Evolutionary conservation across 2,113 vertebrate genomes (phyloP).

Genomic region (Eolophus roseicapilla): DNA sequence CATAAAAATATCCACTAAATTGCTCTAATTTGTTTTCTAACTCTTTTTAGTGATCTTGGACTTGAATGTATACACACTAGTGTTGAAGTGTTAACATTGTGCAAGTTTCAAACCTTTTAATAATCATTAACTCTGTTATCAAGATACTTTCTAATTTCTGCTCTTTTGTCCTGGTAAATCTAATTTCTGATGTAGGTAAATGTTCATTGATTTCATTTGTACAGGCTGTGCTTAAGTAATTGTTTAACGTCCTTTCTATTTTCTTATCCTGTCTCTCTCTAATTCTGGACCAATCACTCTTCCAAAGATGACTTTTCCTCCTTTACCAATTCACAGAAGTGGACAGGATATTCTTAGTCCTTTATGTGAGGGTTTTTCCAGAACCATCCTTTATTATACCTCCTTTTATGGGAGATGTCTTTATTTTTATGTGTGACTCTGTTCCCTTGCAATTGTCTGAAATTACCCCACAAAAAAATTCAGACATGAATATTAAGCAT

Average conservation of each 20-base stretch:
- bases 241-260: constrained; percentile 41
- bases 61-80: not conserved
- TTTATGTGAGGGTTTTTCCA: not conserved
- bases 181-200: constrained; percentile 68
- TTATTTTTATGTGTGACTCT: not conserved
- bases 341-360: not conserved
- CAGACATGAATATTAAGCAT: not conserved
- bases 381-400: not conserved
- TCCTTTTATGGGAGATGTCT: not conserved
- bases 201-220: constrained; percentile 71
- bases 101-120: constrained; percentile 20
- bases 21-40: constrained; percentile 17
- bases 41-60: not conserved
- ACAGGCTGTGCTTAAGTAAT: constrained; percentile 46
- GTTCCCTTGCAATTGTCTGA: not conserved
- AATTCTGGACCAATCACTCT: constrained; percentile 35
- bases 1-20: constrained; percentile 1
- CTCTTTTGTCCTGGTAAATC: constrained; percentile 53
- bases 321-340: not conserved
- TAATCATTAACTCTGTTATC: constrained; percentile 46
- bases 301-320: constrained; percentile 31
- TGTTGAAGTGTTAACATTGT: not conserved
- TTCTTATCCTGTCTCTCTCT: constrained; percentile 43
- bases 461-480: not conserved
- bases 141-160: constrained; percentile 54